Conservation (phyloP, 92 coral and sea anemone genomes). For the Palythoa grandis region DNA sequence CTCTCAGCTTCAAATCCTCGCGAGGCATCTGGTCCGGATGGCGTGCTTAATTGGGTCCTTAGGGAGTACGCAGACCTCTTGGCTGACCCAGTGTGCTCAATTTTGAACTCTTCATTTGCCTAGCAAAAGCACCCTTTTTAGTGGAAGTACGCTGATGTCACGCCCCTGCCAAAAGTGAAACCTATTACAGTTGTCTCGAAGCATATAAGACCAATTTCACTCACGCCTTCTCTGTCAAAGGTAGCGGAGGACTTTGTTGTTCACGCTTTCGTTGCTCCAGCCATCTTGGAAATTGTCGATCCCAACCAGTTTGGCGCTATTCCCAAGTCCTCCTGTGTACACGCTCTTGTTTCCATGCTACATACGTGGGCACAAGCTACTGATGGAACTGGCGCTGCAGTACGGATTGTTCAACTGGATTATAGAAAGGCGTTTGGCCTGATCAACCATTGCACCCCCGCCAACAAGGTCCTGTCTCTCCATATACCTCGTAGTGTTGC, state of each 20-base stretch:
- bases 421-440: constrained; percentile 21
- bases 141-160: background rate
- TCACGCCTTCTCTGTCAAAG: background rate
- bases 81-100: background rate
- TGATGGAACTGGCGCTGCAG: constrained; percentile 30
- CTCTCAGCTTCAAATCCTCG: background rate
- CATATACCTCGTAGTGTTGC: constrained; percentile 27
- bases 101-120: background rate
- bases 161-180: background rate
- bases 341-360: constrained; percentile 42
- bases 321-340: constrained; percentile 2
- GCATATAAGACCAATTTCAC: background rate
- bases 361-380: constrained; percentile 30
- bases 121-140: background rate
- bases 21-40: background rate
- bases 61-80: background rate
- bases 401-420: constrained; percentile 19
- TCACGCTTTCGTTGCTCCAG: background rate
- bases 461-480: constrained; percentile 12
- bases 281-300: background rate
- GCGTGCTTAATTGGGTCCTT: background rate
- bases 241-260: constrained; percentile 3
- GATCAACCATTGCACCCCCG: constrained; percentile 6
- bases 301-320: constrained; percentile 32
- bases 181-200: background rate